A percentile compares a stretch with the other conserved stretches of the same genome.
Evolutionary conservation across 1,140 invertebrate species (phyloP).

Genomic region (Probaryconus sp.): DNA sequence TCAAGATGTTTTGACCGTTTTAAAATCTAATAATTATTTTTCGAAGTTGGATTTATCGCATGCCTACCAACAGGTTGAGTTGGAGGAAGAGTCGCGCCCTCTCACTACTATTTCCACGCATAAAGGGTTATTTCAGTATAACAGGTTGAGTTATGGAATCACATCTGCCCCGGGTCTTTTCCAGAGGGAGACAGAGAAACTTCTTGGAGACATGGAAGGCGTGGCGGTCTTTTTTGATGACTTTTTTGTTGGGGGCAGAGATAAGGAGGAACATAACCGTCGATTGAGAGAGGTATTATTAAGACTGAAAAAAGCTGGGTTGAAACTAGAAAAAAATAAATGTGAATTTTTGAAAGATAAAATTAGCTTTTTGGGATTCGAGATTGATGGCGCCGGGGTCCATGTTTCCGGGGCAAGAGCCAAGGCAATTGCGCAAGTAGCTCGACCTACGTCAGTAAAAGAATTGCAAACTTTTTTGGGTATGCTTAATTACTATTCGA

Average conservation of each 20-base stretch:
- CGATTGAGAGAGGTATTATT: conserved; percentile 19
- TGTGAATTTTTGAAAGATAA: conserved; percentile 33
- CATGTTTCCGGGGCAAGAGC: conserved; percentile 25
- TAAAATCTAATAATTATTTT: no score
- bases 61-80: conserved; percentile 67
- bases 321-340: conserved; percentile 38
- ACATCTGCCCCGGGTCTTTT: conserved; percentile 27
- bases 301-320: conserved; percentile 15
- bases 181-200: conserved; percentile 39
- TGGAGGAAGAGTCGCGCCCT: conserved; percentile 61
- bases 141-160: conserved; percentile 42
- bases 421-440: conserved; percentile 28
- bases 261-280: conserved; percentile 17
- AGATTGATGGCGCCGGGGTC: conserved; percentile 24
- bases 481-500: conserved; percentile 33
- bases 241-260: conserved; percentile 13
- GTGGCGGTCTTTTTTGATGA: conserved; percentile 46
- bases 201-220: conserved; percentile 26
- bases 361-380: conserved; percentile 45
- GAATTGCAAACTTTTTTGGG: conserved; percentile 43
- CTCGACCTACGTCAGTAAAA: conserved; percentile 20
- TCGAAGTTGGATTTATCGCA: conserved; percentile 65
- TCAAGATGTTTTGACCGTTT: no score
- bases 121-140: conserved; percentile 54
- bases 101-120: conserved; percentile 63